phyloP scores from a whole-genome alignment of 2,888 invertebrate species.

The Lumbricus terrestris region DNA sequence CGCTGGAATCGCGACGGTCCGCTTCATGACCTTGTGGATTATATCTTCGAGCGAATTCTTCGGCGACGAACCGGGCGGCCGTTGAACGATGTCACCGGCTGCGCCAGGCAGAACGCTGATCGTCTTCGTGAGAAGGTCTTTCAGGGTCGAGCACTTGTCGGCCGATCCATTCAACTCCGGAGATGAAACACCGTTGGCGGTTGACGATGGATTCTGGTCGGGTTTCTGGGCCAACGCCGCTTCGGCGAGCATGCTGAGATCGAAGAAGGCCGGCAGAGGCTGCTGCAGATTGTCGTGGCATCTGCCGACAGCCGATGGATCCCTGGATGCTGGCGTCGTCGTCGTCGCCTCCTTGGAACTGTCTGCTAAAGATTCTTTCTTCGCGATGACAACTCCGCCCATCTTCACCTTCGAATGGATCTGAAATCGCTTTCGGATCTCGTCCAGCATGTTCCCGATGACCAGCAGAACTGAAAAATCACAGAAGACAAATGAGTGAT shows the following conservation, averaged over 20 bases:
- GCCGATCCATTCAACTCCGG: background rate
- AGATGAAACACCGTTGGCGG: background rate
- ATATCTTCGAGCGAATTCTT: conserved; percentile 73
- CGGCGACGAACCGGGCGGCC: conserved; percentile 24
- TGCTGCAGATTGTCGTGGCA: background rate
- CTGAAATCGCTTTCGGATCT: conserved; percentile 74
- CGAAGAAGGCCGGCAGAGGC: background rate
- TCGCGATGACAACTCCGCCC: background rate
- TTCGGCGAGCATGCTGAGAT: conserved; percentile 69
- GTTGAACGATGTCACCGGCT: background rate
- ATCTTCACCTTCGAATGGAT: conserved; percentile 67
- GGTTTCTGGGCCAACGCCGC: conserved; percentile 58
- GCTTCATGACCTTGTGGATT: conserved; percentile 71
- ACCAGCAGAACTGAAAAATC: conserved; percentile 55
- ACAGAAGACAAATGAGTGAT: background rate
- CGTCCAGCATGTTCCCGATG: conserved; percentile 70
- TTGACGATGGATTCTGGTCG: background rate
- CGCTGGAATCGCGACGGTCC: conserved; percentile 59
- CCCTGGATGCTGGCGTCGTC: background rate
- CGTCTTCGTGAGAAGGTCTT: background rate
- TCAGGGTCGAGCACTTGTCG: background rate
- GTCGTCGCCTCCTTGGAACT: background rate
- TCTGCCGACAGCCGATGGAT: background rate
- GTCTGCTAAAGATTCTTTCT: background rate
- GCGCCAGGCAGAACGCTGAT: background rate